A percentile compares a stretch with the other conserved stretches of the same genome.
Evolutionary conservation across 2,888 invertebrate species (phyloP).

Genomic region (Argyresthia goedartella): DNA sequence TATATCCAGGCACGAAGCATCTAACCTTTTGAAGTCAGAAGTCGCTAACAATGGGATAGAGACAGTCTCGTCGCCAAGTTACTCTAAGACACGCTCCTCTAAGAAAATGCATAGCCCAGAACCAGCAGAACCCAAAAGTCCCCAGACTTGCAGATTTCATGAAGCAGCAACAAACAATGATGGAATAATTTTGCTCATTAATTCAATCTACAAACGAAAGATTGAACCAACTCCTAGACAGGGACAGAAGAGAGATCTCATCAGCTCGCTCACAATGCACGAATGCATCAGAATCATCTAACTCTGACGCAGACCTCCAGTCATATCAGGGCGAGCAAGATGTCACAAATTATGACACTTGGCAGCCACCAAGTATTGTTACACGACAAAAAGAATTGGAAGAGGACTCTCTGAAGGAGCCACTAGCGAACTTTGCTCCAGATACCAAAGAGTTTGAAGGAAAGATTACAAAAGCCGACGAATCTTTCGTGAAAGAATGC

Average conservation of each 20-base stretch:
- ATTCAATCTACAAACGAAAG: too few species aligned
- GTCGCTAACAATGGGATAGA: too few species aligned
- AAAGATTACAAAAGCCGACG: constrained; percentile 2
- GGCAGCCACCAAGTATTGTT: not conserved
- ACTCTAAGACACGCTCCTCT: too few species aligned
- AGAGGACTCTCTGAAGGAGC: not conserved
- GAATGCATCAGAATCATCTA: not conserved
- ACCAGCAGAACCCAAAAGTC: not conserved
- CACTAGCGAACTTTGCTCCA: not conserved
- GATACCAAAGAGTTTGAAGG: constrained; percentile 1
- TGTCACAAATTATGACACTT: not conserved
- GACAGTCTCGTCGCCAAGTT: too few species aligned
- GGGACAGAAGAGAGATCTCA: not conserved
- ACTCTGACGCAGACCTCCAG: not conserved
- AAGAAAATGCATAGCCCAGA: too few species aligned
- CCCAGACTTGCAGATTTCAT: not conserved
- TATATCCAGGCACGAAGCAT: too few species aligned
- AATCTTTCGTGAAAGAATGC: not conserved
- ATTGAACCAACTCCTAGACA: not conserved
- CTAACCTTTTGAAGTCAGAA: too few species aligned
- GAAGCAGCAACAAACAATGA: not conserved
- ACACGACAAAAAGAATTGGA: not conserved
- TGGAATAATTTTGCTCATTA: not conserved
- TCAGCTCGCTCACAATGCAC: not conserved
- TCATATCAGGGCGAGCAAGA: not conserved